Evolutionary conservation across 2,888 invertebrate genomes (phyloP), one percentile per base, ranked within the genome.

Genomic region (Glaucopsyche alexis): DNA sequence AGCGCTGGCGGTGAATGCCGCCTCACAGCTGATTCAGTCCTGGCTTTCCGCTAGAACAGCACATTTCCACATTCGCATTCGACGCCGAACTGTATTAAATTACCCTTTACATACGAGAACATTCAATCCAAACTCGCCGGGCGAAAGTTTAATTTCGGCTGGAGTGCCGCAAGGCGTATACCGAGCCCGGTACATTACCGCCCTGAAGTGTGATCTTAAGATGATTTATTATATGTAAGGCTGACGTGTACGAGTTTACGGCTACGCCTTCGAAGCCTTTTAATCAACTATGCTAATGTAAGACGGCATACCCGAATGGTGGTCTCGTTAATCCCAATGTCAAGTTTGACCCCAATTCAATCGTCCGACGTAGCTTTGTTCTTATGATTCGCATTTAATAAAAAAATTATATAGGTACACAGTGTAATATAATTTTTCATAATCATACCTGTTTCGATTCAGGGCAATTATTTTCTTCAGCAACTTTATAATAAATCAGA

Each of bases 281-380:
- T 92, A 92, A 92, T 92, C 91, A 92, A 90, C 89, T 90, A 90
- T 90, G 90, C 88, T 90, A 92, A 92, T 91, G 90, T 89, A 87
- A 88, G 88, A 85, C 87, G 89, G 88, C 14, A 60, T 87, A 87
- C 88, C 89, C 87, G 78, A 80, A 77, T 80, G 81, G 81, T 78
- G 81, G 84, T 80, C 80, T 81, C 84, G 81, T 86, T 84, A 85
- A 87, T 83, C 80, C 86, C 84, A 83, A 87, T 87, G 88, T 89
- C 90, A 90, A 90, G 89, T 88, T 84, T 86, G 82, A 82, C 80
- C 82, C 87, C 90, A 90, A 91, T 91, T 90, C 87, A 90, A 89
- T 88, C 83, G 85, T 82, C 80, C 81, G 86, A 86, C 29, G 29
- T 29, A 87, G 87, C 84, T 89, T 89, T 87, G 19, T 13, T 29